phyloP scores from a whole-genome alignment of 2,113 vertebrate species.

The Centropus bengalensis region DNA sequence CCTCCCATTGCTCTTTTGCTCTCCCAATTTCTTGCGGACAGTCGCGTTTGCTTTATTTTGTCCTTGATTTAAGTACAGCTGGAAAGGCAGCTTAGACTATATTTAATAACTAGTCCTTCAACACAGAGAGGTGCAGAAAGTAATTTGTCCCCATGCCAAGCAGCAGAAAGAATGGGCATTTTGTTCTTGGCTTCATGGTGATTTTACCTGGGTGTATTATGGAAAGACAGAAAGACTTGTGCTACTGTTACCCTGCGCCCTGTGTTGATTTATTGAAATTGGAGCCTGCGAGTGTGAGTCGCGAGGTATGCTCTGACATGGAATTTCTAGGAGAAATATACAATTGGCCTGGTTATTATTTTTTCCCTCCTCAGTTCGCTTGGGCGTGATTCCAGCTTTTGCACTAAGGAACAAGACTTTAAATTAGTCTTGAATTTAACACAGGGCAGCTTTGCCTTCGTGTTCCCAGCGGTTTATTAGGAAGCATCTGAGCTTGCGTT shows the following conservation, averaged over 20 bases:
- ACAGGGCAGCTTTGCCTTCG: not conserved
- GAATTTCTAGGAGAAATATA: conserved; percentile 84
- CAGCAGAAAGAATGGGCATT: conserved; percentile 82
- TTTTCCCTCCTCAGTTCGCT: conserved; percentile 5
- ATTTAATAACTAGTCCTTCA: conserved; percentile 76
- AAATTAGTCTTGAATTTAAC: conserved; percentile 48
- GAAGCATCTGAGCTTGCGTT: not conserved
- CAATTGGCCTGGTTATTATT: conserved; percentile 67
- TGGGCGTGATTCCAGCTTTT: conserved; percentile 73
- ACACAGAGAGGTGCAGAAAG: conserved; percentile 81
- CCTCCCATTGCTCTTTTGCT: not conserved
- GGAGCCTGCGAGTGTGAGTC: conserved; percentile 78
- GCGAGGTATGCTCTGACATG: conserved; percentile 71
- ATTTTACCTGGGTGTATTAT: conserved; percentile 79
- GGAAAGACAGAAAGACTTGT: conserved; percentile 66
- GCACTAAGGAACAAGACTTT: conserved; percentile 63
- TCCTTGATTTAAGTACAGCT: conserved; percentile 72
- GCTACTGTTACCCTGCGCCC: conserved; percentile 72
- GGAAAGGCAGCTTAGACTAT: conserved; percentile 67
- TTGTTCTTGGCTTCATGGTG: conserved; percentile 76
- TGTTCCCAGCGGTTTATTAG: not conserved
- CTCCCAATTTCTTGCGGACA: not conserved
- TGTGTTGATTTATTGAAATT: conserved; percentile 84
- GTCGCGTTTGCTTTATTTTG: not conserved
- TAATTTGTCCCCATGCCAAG: conserved; percentile 81